Base-by-base conservation (phyloP, 1,140 invertebrate genomes). In the Trinorchestia longiramus region DNA sequence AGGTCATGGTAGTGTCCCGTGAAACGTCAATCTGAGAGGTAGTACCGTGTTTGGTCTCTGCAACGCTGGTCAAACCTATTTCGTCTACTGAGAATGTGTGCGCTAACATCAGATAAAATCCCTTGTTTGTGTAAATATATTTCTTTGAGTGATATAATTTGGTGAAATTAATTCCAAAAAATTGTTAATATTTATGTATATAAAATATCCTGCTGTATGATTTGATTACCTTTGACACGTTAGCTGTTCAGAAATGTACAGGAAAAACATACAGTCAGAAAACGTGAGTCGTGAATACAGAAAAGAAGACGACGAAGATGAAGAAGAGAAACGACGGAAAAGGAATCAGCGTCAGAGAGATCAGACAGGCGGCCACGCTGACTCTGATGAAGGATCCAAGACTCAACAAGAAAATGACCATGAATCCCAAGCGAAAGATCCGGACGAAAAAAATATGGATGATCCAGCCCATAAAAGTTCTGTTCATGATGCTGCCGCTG, bases 251-350 rank as follows among this genome's bases (percentile, higher is more conserved):
- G 47, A 19, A 11, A 94, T 94, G 92, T 94, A 94, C 40, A 94
- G 92, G 92, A 6, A 94, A 94, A 94, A 94, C 43, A 43, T 94
- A 94, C 92, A 94, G 43, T 94, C 92, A 45, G 92, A 94, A 94
- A 45, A 94, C 43, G 92, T 45, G 43, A 45, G 43, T 47, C 43
- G 92, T 43, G 92, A 94, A 6, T 45, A 94, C 92, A 94, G 92
- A 36, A 77, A 77, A 94, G 44, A 43, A 94, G 92, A 94, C 41
- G 92, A 94, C 11, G 92, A 94, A 90, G 87, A 87, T 40, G 87
- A 87, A 8, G 41, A 90, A 42, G 88, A 90, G 43, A 90, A 90
- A 90, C 8, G 23, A 90, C 88, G 88, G 28, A 42, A 41, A 42
- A 43, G 41, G 36, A 42, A 41, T 41, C 88, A 90, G 88, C 6